Evolutionary conservation across 2,888 invertebrate species (phyloP).

Genomic region (Mythimna albipuncta): DNA sequence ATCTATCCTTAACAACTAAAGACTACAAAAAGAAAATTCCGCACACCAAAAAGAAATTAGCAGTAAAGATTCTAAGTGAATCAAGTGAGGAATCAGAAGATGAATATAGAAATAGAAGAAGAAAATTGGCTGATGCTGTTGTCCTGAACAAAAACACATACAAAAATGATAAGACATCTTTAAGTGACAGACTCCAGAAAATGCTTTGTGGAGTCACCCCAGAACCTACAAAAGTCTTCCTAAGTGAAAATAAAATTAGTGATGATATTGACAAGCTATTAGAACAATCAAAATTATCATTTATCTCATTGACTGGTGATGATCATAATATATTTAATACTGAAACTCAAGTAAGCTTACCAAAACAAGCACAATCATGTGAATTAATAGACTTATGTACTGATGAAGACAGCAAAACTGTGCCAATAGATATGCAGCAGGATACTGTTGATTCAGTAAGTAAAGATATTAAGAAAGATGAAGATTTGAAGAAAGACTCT

Average conservation of each 20-base stretch:
- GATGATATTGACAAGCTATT: slow-evolving; percentile 37
- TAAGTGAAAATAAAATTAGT: slow-evolving; percentile 57
- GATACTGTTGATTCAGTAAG: slow-evolving; percentile 69
- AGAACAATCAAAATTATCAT: slow-evolving; percentile 51
- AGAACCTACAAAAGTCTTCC: slow-evolving; percentile 57
- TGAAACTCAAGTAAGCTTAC: slow-evolving; percentile 45
- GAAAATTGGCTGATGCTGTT: slow-evolving; percentile 90
- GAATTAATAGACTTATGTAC: slow-evolving; percentile 74
- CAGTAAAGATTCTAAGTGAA: slow-evolving; percentile 73
- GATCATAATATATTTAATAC: slow-evolving; percentile 42
- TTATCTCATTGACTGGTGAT: slow-evolving; percentile 54
- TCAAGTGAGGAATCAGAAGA: slow-evolving; percentile 86
- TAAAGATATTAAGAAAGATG: slow-evolving; percentile 53
- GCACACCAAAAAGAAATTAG: slow-evolving; percentile 73
- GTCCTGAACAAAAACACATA: slow-evolving; percentile 74
- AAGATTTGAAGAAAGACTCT: slow-evolving; percentile 29
- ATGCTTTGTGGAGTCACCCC: slow-evolving; percentile 78
- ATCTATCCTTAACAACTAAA: slow-evolving; percentile 52
- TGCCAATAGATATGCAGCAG: slow-evolving; percentile 33
- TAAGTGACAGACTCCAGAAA: slow-evolving; percentile 83
- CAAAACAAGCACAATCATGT: slow-evolving; percentile 52
- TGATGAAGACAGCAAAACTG: slow-evolving; percentile 68
- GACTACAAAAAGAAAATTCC: slow-evolving; percentile 75
- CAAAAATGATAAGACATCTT: slow-evolving; percentile 80
- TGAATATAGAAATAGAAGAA: slow-evolving; percentile 85